These are phyloP conservation scores for Crotalus helleri DNA, from an alignment of 2,113 vertebrate genomes.

Conservation along the genomic window DNA sequence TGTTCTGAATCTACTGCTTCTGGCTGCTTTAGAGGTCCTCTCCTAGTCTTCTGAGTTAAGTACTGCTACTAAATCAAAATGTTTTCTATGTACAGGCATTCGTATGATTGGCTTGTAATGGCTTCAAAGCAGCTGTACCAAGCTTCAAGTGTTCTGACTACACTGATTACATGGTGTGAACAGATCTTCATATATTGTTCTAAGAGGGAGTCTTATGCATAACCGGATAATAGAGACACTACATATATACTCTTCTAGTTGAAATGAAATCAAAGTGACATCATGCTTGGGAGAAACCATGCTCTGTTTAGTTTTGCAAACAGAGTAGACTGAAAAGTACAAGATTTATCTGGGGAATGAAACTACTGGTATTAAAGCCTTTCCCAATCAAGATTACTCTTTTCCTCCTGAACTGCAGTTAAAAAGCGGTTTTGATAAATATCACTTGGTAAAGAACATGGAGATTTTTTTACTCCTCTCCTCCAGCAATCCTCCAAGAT, in stretches of 20 bases:
- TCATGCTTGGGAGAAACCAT: not conserved
- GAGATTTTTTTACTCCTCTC: not conserved
- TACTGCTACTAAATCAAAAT: not conserved
- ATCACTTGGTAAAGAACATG: not conserved
- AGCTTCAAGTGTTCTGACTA: not conserved
- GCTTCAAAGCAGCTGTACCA: not conserved
- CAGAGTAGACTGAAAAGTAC: not conserved
- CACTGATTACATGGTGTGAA: not conserved
- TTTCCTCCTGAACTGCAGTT: not conserved
- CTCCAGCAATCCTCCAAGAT: not conserved
- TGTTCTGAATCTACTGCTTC: not conserved
- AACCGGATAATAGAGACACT: not conserved
- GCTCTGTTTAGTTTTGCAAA: not conserved
- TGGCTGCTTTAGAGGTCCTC: not conserved
- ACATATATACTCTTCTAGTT: not conserved
- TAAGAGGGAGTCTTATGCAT: not conserved
- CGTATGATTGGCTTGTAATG: not conserved
- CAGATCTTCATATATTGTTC: not conserved
- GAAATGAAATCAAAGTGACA: not conserved
- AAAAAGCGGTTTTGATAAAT: not conserved
- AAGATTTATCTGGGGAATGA: not conserved
- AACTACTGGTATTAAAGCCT: not conserved
- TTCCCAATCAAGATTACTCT: not conserved
- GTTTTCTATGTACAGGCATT: not conserved
- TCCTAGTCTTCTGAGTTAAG: not conserved